Evolutionary conservation across 2,113 vertebrate species (phyloP).

Genomic region (Callospermophilus lateralis): DNA sequence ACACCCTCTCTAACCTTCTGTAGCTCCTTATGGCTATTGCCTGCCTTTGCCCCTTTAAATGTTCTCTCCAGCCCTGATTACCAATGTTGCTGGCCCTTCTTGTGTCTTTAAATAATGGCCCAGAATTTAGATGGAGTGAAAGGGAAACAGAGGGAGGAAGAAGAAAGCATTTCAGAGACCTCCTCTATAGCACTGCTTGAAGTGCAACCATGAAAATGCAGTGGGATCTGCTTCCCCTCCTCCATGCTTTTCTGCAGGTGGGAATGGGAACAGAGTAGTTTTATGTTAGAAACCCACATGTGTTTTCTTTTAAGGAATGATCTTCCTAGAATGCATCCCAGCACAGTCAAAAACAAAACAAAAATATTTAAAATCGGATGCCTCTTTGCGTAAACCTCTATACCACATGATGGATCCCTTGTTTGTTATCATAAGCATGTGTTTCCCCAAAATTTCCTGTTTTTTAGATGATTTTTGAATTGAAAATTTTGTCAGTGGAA

Average conservation of each 20-base stretch:
- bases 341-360: conserved; percentile 64
- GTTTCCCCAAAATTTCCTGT: conserved; percentile 90
- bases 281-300: conserved; percentile 56
- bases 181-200: not conserved
- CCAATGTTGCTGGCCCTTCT: not conserved
- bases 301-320: conserved; percentile 82
- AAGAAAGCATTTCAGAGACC: not conserved
- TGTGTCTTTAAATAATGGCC: not conserved
- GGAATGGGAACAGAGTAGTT: not conserved
- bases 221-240: not conserved
- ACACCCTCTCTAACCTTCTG: not conserved
- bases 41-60: not conserved
- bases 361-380: conserved; percentile 81
- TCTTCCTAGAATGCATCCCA: conserved; percentile 79
- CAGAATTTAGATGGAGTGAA: not conserved
- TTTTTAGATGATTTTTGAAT: conserved; percentile 89
- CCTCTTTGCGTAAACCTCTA: conserved; percentile 83
- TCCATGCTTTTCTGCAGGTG: not conserved
- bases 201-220: not conserved
- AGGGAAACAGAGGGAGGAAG: not conserved
- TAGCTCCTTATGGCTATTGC: not conserved
- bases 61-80: not conserved
- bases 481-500: conserved; percentile 89
- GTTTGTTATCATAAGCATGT: conserved; percentile 88
- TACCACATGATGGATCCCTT: conserved; percentile 84